phyloP scores from a whole-genome alignment of 2,113 vertebrate genomes.

The Numenius arquata region DNA sequence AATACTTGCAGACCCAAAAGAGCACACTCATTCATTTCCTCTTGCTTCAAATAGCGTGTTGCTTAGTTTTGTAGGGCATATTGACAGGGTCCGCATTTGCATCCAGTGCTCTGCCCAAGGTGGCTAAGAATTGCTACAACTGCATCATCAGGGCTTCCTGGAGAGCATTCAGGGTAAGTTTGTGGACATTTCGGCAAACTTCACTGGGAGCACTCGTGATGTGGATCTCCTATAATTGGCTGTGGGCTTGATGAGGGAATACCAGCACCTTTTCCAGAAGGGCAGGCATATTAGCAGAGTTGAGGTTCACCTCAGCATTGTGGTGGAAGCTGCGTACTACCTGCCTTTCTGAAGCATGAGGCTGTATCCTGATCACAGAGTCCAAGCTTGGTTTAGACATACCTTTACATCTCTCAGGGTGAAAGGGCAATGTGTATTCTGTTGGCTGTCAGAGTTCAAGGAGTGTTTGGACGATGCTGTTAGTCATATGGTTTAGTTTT shows the following conservation, averaged over 20 bases:
- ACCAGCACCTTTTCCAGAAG: background rate
- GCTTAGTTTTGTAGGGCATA: background rate
- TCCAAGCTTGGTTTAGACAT: background rate
- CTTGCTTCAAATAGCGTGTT: background rate
- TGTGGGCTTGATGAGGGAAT: rapidly evolving
- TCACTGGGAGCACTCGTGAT: background rate
- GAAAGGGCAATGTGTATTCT: background rate
- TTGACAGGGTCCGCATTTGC: background rate
- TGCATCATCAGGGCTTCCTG: background rate
- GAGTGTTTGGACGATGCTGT: background rate
- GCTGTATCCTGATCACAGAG: background rate
- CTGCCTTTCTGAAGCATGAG: background rate
- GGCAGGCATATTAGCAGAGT: background rate
- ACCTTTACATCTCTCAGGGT: background rate
- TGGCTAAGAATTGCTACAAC: background rate
- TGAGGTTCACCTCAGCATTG: background rate
- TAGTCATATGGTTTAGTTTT: background rate
- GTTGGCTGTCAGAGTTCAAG: background rate
- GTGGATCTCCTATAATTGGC: background rate
- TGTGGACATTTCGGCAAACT: background rate
- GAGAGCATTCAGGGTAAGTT: background rate
- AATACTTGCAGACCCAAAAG: background rate
- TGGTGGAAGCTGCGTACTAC: background rate
- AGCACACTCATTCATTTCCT: background rate
- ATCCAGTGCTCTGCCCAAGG: background rate